Base-by-base conservation (phyloP, 2,113 vertebrate genomes). In the Zapus hudsonius region DNA sequence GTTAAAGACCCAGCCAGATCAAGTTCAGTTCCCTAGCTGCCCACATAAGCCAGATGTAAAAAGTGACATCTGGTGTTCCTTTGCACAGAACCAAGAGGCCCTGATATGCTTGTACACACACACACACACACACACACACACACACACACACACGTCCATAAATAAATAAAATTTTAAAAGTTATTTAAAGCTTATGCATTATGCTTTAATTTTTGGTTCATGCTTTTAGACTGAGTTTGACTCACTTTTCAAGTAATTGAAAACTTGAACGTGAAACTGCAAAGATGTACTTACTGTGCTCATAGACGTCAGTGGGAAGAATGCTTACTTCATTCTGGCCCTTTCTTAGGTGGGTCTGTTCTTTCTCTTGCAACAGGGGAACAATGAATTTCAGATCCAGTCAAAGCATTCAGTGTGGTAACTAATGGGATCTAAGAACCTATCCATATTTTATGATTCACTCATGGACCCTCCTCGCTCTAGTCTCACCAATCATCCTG, bases 371-470 rank as follows among this genome's bases (percentile, higher is more conserved):
- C 23, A 0, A 33, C 70, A n/a, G 29, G 22, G 22, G 81, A 79
- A 66, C 44, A 31, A 13, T 33, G 55, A 12, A 29, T 7, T 16
- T 3, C 27, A 23, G 55, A 29, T 63, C 22, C 42, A 63, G 47
- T 8, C 25, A 29, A n/a, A 83, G 8, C 31, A 31, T 8, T 69
- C 33, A 7, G 0, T 0, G 2, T 78, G 69, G 10, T 42, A 38
- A 38, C 16, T n/a, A 29, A 19, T 0, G 40, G 72, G 84, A 31
- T 25, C 80, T 38, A 52, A 2, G 22, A 8, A 42, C 23, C 13
- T 44, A 15, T 27, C 22, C 9, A 23, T 0, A 2, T 29, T 29
- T 22, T 63, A 42, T 11, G n/a, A 42, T 31, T 15, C 1, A 31
- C 2, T 12, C 86, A 33, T 52, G 74, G 1, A 4, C 38, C 1